These are phyloP conservation scores for Menidia menidia DNA, from an alignment of 2,797 vertebrate genomes.

Conservation along the genomic window DNA sequence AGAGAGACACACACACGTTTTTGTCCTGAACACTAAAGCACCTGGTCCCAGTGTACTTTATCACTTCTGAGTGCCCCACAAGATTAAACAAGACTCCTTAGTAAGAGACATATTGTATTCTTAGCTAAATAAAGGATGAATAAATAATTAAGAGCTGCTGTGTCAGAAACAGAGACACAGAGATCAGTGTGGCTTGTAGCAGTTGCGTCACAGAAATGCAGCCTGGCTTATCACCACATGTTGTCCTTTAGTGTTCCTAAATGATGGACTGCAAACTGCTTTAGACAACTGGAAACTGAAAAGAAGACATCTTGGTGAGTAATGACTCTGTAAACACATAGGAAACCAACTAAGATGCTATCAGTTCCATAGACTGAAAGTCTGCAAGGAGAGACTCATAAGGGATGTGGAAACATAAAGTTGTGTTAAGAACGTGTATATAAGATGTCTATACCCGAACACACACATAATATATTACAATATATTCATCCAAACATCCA, in stretches of 20 bases:
- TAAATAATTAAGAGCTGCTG: slow-evolving; percentile 49
- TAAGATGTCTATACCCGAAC: slow-evolving; percentile 44
- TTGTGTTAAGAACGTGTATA: slow-evolving; percentile 27
- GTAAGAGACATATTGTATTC: slow-evolving; percentile 3
- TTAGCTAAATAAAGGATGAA: slow-evolving; percentile 15
- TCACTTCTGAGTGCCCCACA: slow-evolving; percentile 53
- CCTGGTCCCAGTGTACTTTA: slow-evolving; percentile 45
- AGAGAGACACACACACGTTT: not conserved
- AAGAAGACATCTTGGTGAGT: not conserved
- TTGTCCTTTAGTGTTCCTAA: slow-evolving; percentile 25
- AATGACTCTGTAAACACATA: slow-evolving; percentile 11
- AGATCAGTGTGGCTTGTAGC: slow-evolving; percentile 45
- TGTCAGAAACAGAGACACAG: slow-evolving; percentile 41
- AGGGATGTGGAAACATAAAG: slow-evolving; percentile 27
- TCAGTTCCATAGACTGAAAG: slow-evolving; percentile 14
- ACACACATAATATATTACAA: slow-evolving; percentile 64
- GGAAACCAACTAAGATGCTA: slow-evolving; percentile 5
- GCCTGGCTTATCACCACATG: slow-evolving; percentile 8
- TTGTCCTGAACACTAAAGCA: slow-evolving; percentile 19
- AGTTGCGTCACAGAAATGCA: slow-evolving; percentile 59
- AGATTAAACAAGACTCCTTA: slow-evolving; percentile 5
- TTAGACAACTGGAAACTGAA: slow-evolving; percentile 20
- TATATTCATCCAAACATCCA: slow-evolving; percentile 66
- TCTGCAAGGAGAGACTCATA: slow-evolving; percentile 1
- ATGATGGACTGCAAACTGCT: slow-evolving; percentile 25